These are phyloP conservation scores for Aphaenogaster floridana DNA, from an alignment of 1,140 invertebrate genomes.

Conservation along the genomic window DNA sequence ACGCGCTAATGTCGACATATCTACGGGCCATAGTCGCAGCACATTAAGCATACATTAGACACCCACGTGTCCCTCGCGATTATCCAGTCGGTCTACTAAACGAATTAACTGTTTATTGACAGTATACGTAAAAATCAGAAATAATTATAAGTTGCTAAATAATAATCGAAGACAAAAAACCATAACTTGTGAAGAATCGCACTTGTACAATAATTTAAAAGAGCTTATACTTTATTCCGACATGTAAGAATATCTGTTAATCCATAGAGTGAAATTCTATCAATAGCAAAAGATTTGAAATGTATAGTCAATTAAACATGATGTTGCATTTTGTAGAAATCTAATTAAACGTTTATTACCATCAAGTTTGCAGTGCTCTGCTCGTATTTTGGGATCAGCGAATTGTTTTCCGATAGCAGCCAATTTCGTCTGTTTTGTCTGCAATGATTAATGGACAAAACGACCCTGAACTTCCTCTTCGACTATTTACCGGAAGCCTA, in stretches of 20 bases:
- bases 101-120: background rate
- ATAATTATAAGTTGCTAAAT: background rate
- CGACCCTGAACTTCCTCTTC: background rate
- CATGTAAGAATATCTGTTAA: background rate
- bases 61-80: conserved; percentile 37
- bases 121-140: background rate
- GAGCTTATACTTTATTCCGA: background rate
- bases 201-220: background rate
- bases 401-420: background rate
- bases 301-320: background rate
- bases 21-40: conserved; percentile 7
- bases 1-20: background rate
- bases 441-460: conserved; percentile 6
- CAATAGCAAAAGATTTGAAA: background rate
- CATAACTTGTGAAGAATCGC: background rate
- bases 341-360: background rate
- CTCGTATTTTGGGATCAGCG: background rate
- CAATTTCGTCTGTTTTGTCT: background rate
- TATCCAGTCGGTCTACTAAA: conserved; percentile 6
- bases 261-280: background rate
- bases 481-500: conserved; percentile 27
- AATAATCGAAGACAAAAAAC: background rate
- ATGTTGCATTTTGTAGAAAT: background rate
- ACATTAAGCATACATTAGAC: conserved; percentile 48
- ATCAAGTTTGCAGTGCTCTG: background rate